Evolutionary conservation across 1,140 invertebrate species (phyloP).

Genomic region (Drosophila auraria): DNA sequence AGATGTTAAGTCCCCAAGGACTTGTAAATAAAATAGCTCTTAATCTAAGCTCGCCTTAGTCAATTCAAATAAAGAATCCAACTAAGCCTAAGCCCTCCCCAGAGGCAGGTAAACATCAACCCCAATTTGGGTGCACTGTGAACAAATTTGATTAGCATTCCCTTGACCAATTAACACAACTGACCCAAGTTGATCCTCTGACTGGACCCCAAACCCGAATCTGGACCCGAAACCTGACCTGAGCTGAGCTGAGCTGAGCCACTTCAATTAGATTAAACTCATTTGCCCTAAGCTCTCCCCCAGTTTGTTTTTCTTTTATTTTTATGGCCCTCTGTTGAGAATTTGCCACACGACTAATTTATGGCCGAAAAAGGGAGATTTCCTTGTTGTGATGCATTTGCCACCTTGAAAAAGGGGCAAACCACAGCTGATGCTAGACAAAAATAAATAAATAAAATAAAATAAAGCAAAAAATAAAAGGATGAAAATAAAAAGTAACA

Average conservation of each 20-base stretch:
- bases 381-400: conserved; percentile 68
- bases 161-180: conserved; percentile 60
- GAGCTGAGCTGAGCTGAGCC: conserved; percentile 33
- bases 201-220: conserved; percentile 31
- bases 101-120: conserved; percentile 20
- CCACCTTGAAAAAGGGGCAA: conserved; percentile 21
- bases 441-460: neutral
- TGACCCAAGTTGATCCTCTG: conserved; percentile 21
- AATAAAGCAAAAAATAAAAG: neutral
- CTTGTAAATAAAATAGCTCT: neutral
- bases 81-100: conserved; percentile 1
- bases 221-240: conserved; percentile 32
- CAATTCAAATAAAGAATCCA: neutral
- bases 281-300: conserved; percentile 40
- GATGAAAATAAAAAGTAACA: neutral
- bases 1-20: neutral
- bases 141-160: conserved; percentile 47
- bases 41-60: neutral
- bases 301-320: conserved; percentile 20
- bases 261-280: conserved; percentile 77
- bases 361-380: conserved; percentile 63
- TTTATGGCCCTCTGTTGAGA: conserved; percentile 50
- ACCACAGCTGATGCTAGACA: conserved; percentile 33
- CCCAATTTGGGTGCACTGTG: conserved; percentile 19
- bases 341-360: conserved; percentile 69